phyloP scores from a whole-genome alignment of 2,113 vertebrate species.

The Xyrauchen texanus region DNA sequence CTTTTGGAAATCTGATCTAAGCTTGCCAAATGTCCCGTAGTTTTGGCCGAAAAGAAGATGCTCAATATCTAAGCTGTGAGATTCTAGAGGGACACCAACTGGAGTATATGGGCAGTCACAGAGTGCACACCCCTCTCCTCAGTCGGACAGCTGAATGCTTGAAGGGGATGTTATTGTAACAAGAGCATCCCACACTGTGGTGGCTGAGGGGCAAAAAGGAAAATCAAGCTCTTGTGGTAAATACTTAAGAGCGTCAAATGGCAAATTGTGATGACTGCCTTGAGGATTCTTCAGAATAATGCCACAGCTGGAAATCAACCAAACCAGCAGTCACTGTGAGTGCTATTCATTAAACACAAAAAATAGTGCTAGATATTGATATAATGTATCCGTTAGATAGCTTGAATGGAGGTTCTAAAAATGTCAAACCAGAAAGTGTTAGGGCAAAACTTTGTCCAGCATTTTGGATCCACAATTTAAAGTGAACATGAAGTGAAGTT shows the following conservation, averaged over 20 bases:
- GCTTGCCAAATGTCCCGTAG: too few relatives aligned
- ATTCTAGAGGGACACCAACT: too few relatives aligned
- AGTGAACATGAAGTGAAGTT: not conserved
- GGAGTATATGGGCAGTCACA: too few relatives aligned
- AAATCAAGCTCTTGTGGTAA: not conserved
- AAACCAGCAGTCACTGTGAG: not conserved
- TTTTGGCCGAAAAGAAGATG: too few relatives aligned
- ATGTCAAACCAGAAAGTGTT: not conserved
- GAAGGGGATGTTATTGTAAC: constrained; percentile 8
- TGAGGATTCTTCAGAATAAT: constrained; percentile 2
- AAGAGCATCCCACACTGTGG: constrained; percentile 4
- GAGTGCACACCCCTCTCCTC: too few relatives aligned
- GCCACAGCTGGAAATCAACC: not conserved
- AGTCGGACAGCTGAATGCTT: not conserved
- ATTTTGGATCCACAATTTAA: not conserved
- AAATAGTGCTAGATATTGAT: not conserved
- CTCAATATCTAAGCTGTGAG: too few relatives aligned
- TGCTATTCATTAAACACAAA: constrained; percentile 5
- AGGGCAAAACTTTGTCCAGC: not conserved
- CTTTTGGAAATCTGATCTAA: too few relatives aligned
- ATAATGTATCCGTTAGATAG: not conserved
- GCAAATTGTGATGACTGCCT: not conserved
- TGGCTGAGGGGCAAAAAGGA: not conserved
- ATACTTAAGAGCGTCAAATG: not conserved
- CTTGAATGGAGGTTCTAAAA: not conserved